These are phyloP conservation scores for Apocheima hispidaria DNA, from an alignment of 2,888 invertebrate species.

Conservation along the genomic window DNA sequence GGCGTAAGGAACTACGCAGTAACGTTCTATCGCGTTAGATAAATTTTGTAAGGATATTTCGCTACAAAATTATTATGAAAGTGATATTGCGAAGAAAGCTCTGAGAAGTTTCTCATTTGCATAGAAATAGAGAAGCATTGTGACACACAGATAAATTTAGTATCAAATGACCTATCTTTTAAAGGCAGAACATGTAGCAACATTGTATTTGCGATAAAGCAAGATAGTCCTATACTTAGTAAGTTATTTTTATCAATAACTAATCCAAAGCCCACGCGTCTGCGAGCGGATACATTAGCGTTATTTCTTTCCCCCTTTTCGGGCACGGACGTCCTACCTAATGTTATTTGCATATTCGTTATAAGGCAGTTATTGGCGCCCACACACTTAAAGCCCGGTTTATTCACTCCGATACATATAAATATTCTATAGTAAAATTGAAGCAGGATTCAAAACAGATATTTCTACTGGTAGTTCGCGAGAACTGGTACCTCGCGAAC, in stretches of 20 bases:
- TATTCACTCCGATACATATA: conserved; percentile 37
- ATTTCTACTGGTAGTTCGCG: no score
- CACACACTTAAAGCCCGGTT: conserved; percentile 57
- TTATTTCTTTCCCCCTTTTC: conserved; percentile 80
- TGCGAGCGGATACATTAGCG: conserved; percentile 77
- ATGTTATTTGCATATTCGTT: conserved; percentile 74
- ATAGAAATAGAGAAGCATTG: conserved; percentile 12
- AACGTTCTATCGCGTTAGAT: neutral
- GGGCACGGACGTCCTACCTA: conserved; percentile 79
- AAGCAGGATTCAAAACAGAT: neutral
- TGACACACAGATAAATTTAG: conserved; percentile 23
- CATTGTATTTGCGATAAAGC: conserved; percentile 25
- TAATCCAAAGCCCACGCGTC: conserved; percentile 66
- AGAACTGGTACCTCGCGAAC: no score
- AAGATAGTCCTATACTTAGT: conserved; percentile 16
- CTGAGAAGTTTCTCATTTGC: conserved; percentile 4
- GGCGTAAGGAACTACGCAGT: conserved; percentile 41
- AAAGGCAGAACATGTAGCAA: conserved; percentile 29
- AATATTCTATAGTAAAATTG: conserved; percentile 10
- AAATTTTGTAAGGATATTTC: conserved; percentile 13
- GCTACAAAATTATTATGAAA: conserved; percentile 15
- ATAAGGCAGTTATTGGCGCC: conserved; percentile 63
- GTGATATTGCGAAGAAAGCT: conserved; percentile 20
- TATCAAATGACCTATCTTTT: conserved; percentile 31
- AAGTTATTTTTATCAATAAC: conserved; percentile 49